Conservation (phyloP, 1,140 invertebrate genomes). For the Lepidotrigona ventralis region DNA sequence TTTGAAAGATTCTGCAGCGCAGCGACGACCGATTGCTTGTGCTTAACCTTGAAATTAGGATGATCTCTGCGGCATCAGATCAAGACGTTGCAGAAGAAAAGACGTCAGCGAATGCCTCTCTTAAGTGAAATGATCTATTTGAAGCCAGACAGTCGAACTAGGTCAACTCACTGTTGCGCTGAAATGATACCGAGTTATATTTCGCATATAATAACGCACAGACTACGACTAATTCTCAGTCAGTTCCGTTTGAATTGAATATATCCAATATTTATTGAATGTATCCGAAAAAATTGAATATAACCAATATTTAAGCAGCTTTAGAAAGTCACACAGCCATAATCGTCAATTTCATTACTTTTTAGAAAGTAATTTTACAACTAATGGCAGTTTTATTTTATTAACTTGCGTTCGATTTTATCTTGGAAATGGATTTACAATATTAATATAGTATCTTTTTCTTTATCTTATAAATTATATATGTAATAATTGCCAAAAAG, state of each 20-base stretch:
- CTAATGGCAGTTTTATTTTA: too few species aligned
- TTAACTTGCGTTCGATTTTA: too few species aligned
- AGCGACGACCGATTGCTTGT: background rate
- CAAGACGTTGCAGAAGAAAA: conserved; percentile 22
- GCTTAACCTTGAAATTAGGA: conserved; percentile 34
- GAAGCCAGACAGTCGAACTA: conserved; percentile 52
- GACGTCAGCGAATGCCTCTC: conserved; percentile 24
- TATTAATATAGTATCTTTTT: too few species aligned
- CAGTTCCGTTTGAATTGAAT: conserved; percentile 43
- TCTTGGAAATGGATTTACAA: too few species aligned
- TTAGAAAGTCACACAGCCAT: background rate
- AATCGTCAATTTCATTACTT: background rate
- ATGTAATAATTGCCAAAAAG: too few species aligned
- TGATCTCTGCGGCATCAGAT: conserved; percentile 33
- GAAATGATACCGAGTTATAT: conserved; percentile 15
- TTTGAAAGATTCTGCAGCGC: background rate
- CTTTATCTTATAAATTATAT: too few species aligned
- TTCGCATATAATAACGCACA: conserved; percentile 16
- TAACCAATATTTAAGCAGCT: background rate
- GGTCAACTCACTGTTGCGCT: conserved; percentile 55
- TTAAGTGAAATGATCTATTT: conserved; percentile 58
- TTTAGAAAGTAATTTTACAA: too few species aligned
- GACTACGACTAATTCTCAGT: conserved; percentile 48
- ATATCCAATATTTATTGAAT: too few species aligned
- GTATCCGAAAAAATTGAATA: conserved; percentile 17